Evolutionary conservation across 2,113 vertebrate species (phyloP), one percentile per base, ranked within the genome.

Genomic region (Oceanodroma tethys): DNA sequence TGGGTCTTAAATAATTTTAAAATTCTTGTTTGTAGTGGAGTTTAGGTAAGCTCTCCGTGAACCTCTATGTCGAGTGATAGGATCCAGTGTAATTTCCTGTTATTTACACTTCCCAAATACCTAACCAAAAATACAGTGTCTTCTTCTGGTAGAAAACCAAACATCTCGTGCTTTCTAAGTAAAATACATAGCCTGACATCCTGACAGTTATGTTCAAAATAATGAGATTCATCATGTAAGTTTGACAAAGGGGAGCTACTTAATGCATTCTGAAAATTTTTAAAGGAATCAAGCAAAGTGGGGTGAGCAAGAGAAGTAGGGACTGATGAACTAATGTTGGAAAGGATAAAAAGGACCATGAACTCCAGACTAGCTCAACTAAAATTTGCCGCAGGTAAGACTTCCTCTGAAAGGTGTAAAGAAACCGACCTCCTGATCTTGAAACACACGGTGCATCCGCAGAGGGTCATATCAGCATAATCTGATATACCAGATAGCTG

Each of bases 221-320:
- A 29, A 85, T 85, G 68, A 95, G 95, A 96, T 96, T 95, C 53
- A 73, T 88, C 84, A 67, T 38, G 7, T 74, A 93, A 90, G 68
- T 95, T 96, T 97, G 93, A 97, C 95, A 95, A 94, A 96, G 94
- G 83, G 67, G 48, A 26, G 16, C 38, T 66, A 42, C 88, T 97
- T 97, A 68, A 81, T 59, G 56, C 11, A 9, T 94, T 89, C n/a
- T 55, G 38, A 47, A 75, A 55, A 23, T 26, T 30, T 34, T 19
- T 82, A 36, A 95, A 95, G 73, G 70, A 91, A 89, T 96, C 59
- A 53, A 65, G 59, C 59, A 81, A 81, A 58, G 20, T 19, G 13
- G 25, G 73, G 11, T 23, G 56, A 93, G 15, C 45, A 89, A 95
- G 70, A 91, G 65, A 18, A 91, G 36, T 32, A 88, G 43, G 80